phyloP scores from a whole-genome alignment of 1,140 invertebrate species.

The Leptinotarsa lineolata region DNA sequence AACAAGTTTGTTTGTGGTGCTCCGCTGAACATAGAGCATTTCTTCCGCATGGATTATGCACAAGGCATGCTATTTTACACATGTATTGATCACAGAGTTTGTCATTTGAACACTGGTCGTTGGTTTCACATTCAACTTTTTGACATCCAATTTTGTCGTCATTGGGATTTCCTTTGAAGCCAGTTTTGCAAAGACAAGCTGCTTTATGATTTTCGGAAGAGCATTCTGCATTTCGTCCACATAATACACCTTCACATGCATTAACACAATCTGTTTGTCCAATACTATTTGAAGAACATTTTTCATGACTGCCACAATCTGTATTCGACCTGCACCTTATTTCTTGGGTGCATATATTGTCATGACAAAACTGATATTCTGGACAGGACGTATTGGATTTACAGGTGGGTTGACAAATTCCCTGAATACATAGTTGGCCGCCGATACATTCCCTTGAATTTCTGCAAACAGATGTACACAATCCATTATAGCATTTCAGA shows the following conservation, averaged over 20 bases:
- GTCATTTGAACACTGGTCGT: conserved; percentile 77
- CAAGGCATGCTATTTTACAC: conserved; percentile 83
- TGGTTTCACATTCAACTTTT: conserved; percentile 72
- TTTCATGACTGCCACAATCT: conserved; percentile 71
- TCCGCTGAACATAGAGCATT: conserved; percentile 84
- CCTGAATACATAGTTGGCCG: conserved; percentile 80
- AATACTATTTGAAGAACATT: conserved; percentile 69
- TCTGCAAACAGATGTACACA: conserved; percentile 77
- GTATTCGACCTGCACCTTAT: conserved; percentile 69
- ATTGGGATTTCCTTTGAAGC: conserved; percentile 78
- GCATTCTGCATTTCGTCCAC: conserved; percentile 82
- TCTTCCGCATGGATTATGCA: conserved; percentile 77
- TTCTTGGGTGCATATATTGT: conserved; percentile 82
- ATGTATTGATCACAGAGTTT: conserved; percentile 79
- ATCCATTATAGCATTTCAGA: conserved; percentile 78
- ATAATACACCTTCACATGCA: conserved; percentile 72
- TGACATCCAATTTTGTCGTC: conserved; percentile 74
- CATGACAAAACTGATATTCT: conserved; percentile 78
- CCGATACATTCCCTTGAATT: conserved; percentile 78
- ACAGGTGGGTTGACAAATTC: conserved; percentile 79
- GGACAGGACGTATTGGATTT: conserved; percentile 76
- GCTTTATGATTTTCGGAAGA: conserved; percentile 70
- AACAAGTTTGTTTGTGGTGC: conserved; percentile 74
- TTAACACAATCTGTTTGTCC: conserved; percentile 74
- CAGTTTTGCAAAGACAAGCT: conserved; percentile 75